These are phyloP conservation scores for Limanda limanda DNA, from an alignment of 2,113 vertebrate genomes.

Conservation along the genomic window DNA sequence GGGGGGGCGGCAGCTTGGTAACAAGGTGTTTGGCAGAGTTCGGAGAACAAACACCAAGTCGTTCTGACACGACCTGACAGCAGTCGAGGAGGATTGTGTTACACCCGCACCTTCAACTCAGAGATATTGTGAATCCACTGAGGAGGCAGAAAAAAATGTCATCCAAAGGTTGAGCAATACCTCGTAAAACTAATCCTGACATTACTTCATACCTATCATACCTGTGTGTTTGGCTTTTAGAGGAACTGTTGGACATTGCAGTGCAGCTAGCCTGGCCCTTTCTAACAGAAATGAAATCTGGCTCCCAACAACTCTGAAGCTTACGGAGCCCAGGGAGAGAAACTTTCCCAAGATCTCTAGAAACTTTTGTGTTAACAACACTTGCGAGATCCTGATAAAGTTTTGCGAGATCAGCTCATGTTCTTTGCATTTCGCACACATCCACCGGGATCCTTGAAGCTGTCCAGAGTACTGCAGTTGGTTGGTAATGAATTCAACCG, in stretches of 20 bases:
- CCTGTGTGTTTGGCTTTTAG: background rate
- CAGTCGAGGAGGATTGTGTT: constrained; percentile 35
- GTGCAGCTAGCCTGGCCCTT: no score
- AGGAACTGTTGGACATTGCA: background rate
- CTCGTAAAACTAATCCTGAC: background rate
- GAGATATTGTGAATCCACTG: constrained; percentile 17
- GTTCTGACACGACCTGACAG: constrained; percentile 56
- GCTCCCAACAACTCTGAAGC: no score
- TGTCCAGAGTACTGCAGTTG: background rate
- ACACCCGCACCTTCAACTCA: constrained; percentile 43
- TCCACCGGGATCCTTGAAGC: background rate
- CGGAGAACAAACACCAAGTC: constrained; percentile 35
- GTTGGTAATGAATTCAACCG: no score
- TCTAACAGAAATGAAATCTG: no score
- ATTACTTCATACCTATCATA: background rate
- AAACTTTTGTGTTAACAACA: no score
- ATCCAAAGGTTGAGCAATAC: constrained; percentile 32
- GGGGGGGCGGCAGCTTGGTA: constrained; percentile 14
- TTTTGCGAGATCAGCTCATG: background rate
- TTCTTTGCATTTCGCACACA: background rate
- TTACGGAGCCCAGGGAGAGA: no score
- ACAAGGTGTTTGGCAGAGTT: constrained; percentile 46
- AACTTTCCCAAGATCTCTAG: no score
- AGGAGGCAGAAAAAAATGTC: constrained; percentile 30
- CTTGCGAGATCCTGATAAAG: background rate